Conservation (phyloP, 2,797 vertebrate genomes). For the Acipenser transmontanus region DNA sequence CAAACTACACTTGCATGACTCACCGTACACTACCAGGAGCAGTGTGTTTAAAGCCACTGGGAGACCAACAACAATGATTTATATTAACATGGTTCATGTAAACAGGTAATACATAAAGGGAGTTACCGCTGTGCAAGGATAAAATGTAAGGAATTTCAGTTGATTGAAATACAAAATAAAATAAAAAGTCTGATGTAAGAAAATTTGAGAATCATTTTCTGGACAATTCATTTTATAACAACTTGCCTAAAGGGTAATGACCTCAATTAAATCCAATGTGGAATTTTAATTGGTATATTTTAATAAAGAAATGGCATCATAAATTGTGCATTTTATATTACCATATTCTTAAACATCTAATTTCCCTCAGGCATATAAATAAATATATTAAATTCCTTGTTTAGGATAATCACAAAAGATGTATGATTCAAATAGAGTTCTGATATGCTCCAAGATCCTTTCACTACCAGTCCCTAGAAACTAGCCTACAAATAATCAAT, state of each 20-base stretch:
- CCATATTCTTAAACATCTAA: conserved; percentile 43
- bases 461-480: neutral
- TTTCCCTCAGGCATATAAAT: conserved; percentile 45
- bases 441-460: neutral
- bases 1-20: too few relatives aligned
- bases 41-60: too few relatives aligned
- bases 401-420: conserved; percentile 40
- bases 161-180: too few relatives aligned
- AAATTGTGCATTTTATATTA: conserved; percentile 49
- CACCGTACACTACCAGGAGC: too few relatives aligned
- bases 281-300: conserved; percentile 58
- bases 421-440: conserved; percentile 33
- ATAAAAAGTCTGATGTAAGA: conserved; percentile 9
- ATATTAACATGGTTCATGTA: too few relatives aligned
- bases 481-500: neutral
- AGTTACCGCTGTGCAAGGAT: too few relatives aligned
- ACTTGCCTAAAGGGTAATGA: conserved; percentile 53
- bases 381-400: conserved; percentile 50
- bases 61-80: too few relatives aligned
- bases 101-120: too few relatives aligned
- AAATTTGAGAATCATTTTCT: conserved; percentile 35
- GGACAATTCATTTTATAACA: conserved; percentile 49
- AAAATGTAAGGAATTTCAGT: too few relatives aligned
- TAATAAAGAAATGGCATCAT: conserved; percentile 52
- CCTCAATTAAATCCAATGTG: conserved; percentile 65